phyloP scores from a whole-genome alignment of 2,888 invertebrate species.

The Eulithis prunata region DNA sequence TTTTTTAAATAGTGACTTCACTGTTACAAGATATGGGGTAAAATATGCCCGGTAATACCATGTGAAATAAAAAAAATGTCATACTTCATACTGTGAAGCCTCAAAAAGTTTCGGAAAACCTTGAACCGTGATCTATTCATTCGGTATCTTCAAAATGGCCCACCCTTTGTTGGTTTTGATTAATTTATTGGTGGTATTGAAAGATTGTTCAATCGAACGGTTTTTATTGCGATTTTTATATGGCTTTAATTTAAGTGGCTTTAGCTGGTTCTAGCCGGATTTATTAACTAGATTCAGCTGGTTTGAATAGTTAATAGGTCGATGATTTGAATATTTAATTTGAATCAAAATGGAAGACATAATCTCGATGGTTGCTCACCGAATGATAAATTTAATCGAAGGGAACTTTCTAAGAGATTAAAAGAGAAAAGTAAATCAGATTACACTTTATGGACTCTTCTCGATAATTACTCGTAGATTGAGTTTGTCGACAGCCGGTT shows the following conservation, averaged over 20 bases:
- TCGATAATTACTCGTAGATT: constrained; percentile 20
- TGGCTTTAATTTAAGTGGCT: too few species aligned
- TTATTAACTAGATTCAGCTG: too few species aligned
- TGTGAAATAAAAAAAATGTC: background rate
- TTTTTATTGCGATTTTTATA: background rate
- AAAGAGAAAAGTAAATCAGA: constrained; percentile 20
- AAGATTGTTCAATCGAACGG: background rate
- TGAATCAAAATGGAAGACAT: constrained; percentile 41
- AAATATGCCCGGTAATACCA: background rate
- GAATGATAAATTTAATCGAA: constrained; percentile 42
- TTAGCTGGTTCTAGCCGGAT: too few species aligned
- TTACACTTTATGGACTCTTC: constrained; percentile 17
- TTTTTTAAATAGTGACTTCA: constrained; percentile 5
- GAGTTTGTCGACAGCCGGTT: constrained; percentile 3
- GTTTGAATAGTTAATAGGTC: constrained; percentile 10
- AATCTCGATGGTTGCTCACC: constrained; percentile 37
- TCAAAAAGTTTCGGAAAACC: constrained; percentile 14
- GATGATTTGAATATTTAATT: constrained; percentile 43
- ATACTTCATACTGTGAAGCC: background rate
- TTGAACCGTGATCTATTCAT: constrained; percentile 35
- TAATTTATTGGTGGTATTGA: constrained; percentile 25
- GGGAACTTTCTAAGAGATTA: constrained; percentile 14
- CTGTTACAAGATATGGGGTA: too few species aligned
- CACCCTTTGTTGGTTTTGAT: constrained; percentile 30
- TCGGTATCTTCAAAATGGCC: constrained; percentile 29